phyloP scores from a whole-genome alignment of 2,113 vertebrate genomes.

The Bucco capensis region DNA sequence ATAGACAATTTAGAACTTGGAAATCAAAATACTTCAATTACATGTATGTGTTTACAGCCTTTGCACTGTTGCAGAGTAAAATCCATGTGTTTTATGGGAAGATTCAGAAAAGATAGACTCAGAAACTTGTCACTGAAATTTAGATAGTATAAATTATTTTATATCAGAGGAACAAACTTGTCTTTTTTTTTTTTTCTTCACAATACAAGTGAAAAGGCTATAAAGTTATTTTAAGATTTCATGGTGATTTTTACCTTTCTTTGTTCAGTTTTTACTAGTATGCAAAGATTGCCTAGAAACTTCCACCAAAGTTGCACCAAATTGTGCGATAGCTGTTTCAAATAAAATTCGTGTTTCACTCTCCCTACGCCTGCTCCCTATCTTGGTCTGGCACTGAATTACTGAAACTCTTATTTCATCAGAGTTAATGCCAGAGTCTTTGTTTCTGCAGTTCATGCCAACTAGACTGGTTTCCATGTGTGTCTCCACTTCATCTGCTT shows the following conservation, averaged over 20 bases:
- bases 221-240: not conserved
- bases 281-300: not conserved
- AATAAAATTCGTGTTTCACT: constrained; percentile 59
- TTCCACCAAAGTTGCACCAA: not conserved
- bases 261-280: not conserved
- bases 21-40: not conserved
- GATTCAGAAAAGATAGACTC: not conserved
- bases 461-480: constrained; percentile 49
- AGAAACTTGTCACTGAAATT: not conserved
- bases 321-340: constrained; percentile 56
- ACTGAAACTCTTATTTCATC: constrained; percentile 58
- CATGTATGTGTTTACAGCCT: not conserved
- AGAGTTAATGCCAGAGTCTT: constrained; percentile 37
- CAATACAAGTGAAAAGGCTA: not conserved
- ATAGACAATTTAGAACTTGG: not conserved
- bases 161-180: not conserved
- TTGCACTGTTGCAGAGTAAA: not conserved
- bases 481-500: constrained; percentile 37
- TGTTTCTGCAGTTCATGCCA: constrained; percentile 51
- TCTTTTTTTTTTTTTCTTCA: not conserved
- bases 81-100: not conserved
- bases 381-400: constrained; percentile 60
- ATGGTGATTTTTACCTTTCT: not conserved
- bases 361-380: constrained; percentile 19
- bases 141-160: not conserved